phyloP scores from a whole-genome alignment of 2,888 invertebrate genomes.

The Neoascia interrupta region DNA sequence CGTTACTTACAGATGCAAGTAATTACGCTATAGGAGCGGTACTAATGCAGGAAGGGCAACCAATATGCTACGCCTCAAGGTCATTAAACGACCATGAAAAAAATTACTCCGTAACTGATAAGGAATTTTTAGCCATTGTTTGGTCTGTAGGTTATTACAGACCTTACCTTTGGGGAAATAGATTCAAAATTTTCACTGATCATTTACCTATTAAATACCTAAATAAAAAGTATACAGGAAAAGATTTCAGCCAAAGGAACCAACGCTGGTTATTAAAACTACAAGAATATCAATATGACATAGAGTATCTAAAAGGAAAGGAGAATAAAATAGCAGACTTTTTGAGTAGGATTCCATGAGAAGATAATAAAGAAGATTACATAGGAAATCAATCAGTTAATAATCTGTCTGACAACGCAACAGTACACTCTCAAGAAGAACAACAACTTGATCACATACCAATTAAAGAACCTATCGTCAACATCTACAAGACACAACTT shows the following conservation, averaged over 20 bases:
- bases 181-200: constrained; percentile 11
- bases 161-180: not conserved
- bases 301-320: not conserved
- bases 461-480: constrained; percentile 35
- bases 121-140: constrained; percentile 17
- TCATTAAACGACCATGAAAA: constrained; percentile 61
- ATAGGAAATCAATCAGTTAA: not conserved
- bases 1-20: constrained; percentile 61
- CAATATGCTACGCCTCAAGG: constrained; percentile 61
- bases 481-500: constrained; percentile 47
- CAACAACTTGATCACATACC: constrained; percentile 42
- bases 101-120: constrained; percentile 64
- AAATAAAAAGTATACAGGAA: not conserved
- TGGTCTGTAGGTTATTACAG: constrained; percentile 2
- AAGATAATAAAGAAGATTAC: not conserved
- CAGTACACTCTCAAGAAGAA: constrained; percentile 37
- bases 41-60: constrained; percentile 57
- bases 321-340: not conserved
- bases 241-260: not conserved
- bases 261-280: constrained; percentile 6
- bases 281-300: not conserved
- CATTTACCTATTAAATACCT: constrained; percentile 12
- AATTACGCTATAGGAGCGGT: constrained; percentile 65
- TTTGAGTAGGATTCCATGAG: not conserved
- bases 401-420: constrained; percentile 3